Evolutionary conservation across 92 coral and sea anemone species (phyloP), one percentile per base, ranked within the genome.

Genomic region (Pocillopora grandis): DNA sequence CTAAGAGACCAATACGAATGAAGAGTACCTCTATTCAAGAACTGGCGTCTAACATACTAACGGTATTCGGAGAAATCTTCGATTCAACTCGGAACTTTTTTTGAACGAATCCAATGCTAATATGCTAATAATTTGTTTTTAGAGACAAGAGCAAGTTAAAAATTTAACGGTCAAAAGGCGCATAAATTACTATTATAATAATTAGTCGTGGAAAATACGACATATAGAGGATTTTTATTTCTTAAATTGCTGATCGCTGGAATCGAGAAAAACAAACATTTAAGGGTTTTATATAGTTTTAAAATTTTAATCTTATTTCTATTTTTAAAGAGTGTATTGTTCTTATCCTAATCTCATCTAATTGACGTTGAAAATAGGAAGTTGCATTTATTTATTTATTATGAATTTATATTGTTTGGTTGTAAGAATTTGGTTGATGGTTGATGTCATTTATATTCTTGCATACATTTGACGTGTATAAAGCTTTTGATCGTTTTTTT

Each of bases 171-270:
- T 7, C 15, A 42, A 61, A 20, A 27, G 31, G 67, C 15, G 56
- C 57, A 18, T 76, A 76, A 61, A 23, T 76, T 61, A 76, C 57
- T 59, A 23, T 23, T 57, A 20, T 58, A 14, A 21, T 17, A 14
- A 21, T 17, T 60, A 35, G 56, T 12, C 37, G 14, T 21, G 58
- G 80, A 58, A 58, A 20, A 16, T 58, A 75, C 19, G 49, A 59
- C 20, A 76, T 23, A 59, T 33, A 31, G 2, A 66, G 56, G 8
- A 2, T 37, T 42, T 16, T 49, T 17, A 35, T 58, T 13, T 19
- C 70, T 80, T 72, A 13, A 42, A 37, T 61, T 58, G 85, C 77
- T 69, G 15, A 36, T 81, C 77, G 85, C 85, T 59, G 85, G 85
- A 81, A 58, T 69, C 77, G 77, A 80, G 71, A 67, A 58, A 58